Evolutionary conservation across 2,113 vertebrate genomes (phyloP).

Genomic region (Felis catus): F.catus_Fca126_mat1.0 CM031412.1:128628001-128628500

Average conservation of each 20-base stretch:
- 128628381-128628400: not conserved
- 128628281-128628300: not conserved
- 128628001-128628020: not conserved
- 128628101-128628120: not conserved
- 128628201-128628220: not conserved
- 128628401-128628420: not conserved
- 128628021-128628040: not conserved
- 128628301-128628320: not conserved
- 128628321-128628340: not conserved
- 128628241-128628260: not conserved
- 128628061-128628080: not conserved
- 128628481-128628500: not conserved
- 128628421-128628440: constrained; percentile 1
- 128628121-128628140: not conserved
- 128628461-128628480: constrained; percentile 11
- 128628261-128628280: constrained; percentile 10
- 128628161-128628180: not conserved
- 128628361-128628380: not conserved
- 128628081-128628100: not conserved
- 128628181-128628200: not conserved
- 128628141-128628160: not conserved
- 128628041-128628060: not conserved
- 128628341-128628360: not conserved
- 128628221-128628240: not conserved
- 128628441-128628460: not conserved